Base-by-base conservation (phyloP, 2,113 vertebrate genomes). In the Alces alces region DNA sequence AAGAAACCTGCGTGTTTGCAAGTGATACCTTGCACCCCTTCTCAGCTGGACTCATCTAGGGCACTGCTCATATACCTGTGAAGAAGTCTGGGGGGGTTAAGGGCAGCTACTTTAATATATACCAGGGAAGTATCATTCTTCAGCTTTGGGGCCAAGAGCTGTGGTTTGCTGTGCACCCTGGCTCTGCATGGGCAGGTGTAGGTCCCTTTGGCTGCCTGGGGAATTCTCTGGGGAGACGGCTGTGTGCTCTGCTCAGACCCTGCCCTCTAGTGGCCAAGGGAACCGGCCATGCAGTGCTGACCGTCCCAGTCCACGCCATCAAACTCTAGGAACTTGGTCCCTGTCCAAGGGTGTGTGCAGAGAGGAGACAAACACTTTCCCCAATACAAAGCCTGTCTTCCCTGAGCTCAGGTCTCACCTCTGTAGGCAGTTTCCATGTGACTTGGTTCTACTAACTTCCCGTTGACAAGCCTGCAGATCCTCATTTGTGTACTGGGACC, bases 261-360 rank as follows among this genome's bases (percentile, higher is more conserved):
- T 86, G 89, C 95, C 93, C 94, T 90, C 96, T 93, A 95, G 98
- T 91, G 96, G 96, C 82, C 80, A 12, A 79, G 23, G 45, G 33
- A 15, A 57, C 27, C 1, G 25, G 50, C 93, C 23, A 25, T 2
- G 6, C 25, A 25, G 19, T 45, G 58, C 33, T 11, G 21, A 21
- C 84, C 70, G 2, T 17, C 28, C 60, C 17, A 6, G 7, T 52
- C 64, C 11, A 45, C 58, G 60, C 36, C 57, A 47, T 50, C 93
- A 39, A 33, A 55, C 57, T 93, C 70, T 6, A 33, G 11, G 52
- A 85, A 47, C 39, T n/a, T 45, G n/a, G 60, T 36, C 12, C 13
- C 54, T 21, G 2, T 7, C 27, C 39, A 54, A 78, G 16, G 45
- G 87, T 89, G 23, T 66, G 4, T 19, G 27, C 39, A 9, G 50